phyloP scores from a whole-genome alignment of 1,140 invertebrate genomes.

The Eumeta japonica region DNA sequence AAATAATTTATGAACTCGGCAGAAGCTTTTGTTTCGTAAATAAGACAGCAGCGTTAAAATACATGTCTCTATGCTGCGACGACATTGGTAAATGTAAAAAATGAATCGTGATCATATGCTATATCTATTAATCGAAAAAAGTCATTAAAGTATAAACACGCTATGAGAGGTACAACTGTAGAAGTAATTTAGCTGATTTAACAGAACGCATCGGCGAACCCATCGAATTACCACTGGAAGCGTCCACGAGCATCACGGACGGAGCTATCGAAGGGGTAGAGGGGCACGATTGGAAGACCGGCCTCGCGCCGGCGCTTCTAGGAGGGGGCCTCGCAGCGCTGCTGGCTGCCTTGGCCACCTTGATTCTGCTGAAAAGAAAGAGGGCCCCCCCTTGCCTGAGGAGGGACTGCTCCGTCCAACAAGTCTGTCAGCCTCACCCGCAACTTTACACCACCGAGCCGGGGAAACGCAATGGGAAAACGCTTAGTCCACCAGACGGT shows the following conservation, averaged over 20 bases:
- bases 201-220: constrained; percentile 32
- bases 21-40: no score
- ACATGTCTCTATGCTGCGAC: no score
- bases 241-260: constrained; percentile 7
- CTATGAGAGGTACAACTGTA: background rate
- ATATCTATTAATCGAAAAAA: no score
- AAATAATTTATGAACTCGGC: no score
- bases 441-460: constrained; percentile 27
- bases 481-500: constrained; percentile 18
- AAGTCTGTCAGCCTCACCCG: constrained; percentile 9
- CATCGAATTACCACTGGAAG: constrained; percentile 22
- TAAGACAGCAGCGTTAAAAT: no score
- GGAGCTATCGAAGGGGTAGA: background rate
- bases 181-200: background rate
- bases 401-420: background rate
- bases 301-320: constrained; percentile 15
- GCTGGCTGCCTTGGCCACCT: constrained; percentile 6
- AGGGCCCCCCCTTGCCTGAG: background rate
- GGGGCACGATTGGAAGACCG: constrained; percentile 9
- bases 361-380: background rate
- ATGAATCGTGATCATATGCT: no score
- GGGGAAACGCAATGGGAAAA: constrained; percentile 24
- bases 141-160: no score
- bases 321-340: constrained; percentile 12
- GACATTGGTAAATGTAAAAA: no score